phyloP scores from a whole-genome alignment of 2,888 invertebrate genomes.

The Crioceris asparagi region DNA sequence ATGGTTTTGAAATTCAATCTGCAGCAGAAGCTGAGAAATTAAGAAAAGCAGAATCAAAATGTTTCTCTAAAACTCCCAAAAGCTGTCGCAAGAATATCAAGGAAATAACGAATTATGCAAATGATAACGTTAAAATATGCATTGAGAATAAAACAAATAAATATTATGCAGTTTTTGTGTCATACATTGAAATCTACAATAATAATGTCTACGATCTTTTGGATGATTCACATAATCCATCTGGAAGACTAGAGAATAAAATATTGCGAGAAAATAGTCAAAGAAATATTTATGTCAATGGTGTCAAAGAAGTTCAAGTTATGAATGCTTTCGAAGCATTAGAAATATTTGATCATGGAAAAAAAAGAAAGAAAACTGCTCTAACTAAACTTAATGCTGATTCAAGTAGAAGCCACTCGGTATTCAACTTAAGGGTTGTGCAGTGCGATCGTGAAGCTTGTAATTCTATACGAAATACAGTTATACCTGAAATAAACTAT shows the following conservation, averaged over 20 bases:
- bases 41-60: not conserved
- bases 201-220: not conserved
- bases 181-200: not conserved
- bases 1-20: not conserved
- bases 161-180: constrained; percentile 16
- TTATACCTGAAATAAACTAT: no score
- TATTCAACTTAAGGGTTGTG: not conserved
- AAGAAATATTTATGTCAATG: not conserved
- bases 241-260: not conserved
- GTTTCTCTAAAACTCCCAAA: no score
- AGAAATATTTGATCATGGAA: not conserved
- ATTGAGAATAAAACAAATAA: constrained; percentile 72
- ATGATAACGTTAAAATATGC: constrained; percentile 28
- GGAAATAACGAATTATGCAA: constrained; percentile 26
- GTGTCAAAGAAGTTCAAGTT: not conserved
- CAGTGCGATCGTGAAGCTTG: not conserved
- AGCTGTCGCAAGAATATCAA: constrained; percentile 18
- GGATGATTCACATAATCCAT: not conserved
- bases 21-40: not conserved
- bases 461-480: not conserved
- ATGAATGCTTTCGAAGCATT: not conserved
- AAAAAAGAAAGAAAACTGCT: not conserved
- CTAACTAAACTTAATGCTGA: not conserved
- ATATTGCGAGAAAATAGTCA: not conserved
- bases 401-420: not conserved